A percentile compares a stretch with the other conserved stretches of the same genome.
Conservation (phyloP, 2,113 vertebrate genomes). For the Alligator mississippiensis region DNA sequence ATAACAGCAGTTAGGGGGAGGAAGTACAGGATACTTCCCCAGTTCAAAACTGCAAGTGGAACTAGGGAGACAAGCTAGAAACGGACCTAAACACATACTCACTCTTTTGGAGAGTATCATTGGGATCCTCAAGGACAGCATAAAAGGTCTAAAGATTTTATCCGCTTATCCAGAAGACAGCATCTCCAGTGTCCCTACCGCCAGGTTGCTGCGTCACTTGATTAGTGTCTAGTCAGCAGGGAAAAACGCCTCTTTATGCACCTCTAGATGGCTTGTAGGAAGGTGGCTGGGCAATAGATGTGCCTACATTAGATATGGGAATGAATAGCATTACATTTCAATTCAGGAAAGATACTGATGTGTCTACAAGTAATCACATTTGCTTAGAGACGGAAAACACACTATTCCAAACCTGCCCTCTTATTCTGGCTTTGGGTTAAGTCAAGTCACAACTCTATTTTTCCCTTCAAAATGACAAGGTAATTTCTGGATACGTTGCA, state of each 20-base stretch:
- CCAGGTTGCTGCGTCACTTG: background rate
- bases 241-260: background rate
- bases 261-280: background rate
- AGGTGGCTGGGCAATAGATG: background rate
- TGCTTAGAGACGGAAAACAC: background rate
- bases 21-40: background rate
- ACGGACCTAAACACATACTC: background rate
- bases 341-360: background rate
- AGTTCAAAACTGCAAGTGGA: background rate
- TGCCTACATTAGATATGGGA: background rate
- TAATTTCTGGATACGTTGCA: background rate
- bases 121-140: background rate
- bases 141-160: background rate
- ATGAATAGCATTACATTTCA: background rate
- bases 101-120: background rate
- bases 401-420: background rate
- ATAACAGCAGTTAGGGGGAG: background rate
- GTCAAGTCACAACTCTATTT: background rate
- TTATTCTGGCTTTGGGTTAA: background rate
- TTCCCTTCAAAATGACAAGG: fast-evolving
- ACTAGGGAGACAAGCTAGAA: background rate
- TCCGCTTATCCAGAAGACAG: background rate
- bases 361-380: background rate
- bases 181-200: background rate
- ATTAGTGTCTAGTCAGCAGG: background rate